These are phyloP conservation scores for Rhingia campestris DNA, from an alignment of 2,888 invertebrate species.

Conservation along the genomic window DNA sequence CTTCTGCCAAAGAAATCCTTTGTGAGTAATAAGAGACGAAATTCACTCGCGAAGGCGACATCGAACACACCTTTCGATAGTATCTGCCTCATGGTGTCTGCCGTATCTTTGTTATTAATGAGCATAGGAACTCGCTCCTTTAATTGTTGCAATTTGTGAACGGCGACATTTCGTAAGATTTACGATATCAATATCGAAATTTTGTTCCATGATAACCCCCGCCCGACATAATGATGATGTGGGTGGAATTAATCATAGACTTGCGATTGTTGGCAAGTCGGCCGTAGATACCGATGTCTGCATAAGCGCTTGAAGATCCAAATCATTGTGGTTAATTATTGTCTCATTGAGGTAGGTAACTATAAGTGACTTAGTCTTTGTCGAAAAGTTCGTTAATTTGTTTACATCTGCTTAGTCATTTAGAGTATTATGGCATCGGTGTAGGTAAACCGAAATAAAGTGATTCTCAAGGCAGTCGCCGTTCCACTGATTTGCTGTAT, in stretches of 20 bases:
- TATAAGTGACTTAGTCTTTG: too few relatives aligned
- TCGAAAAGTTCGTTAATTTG: too few relatives aligned
- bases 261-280: not conserved
- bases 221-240: not conserved
- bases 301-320: too few relatives aligned
- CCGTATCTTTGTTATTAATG: conserved; percentile 6
- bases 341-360: too few relatives aligned
- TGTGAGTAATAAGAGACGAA: conserved; percentile 8
- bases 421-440: too few relatives aligned
- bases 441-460: too few relatives aligned
- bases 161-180: conserved; percentile 4
- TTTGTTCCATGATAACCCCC: not conserved
- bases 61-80: conserved; percentile 18
- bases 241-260: conserved; percentile 13
- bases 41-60: conserved; percentile 4
- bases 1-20: conserved; percentile 23
- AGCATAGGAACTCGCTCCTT: not conserved
- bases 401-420: too few relatives aligned
- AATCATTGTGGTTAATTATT: too few relatives aligned
- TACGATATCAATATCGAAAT: conserved; percentile 1
- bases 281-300: too few relatives aligned
- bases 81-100: conserved; percentile 3
- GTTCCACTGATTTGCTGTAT: too few relatives aligned
- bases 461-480: too few relatives aligned
- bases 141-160: conserved; percentile 18